phyloP scores from a whole-genome alignment of 2,888 invertebrate genomes.

The Synanthedon formicaeformis region DNA sequence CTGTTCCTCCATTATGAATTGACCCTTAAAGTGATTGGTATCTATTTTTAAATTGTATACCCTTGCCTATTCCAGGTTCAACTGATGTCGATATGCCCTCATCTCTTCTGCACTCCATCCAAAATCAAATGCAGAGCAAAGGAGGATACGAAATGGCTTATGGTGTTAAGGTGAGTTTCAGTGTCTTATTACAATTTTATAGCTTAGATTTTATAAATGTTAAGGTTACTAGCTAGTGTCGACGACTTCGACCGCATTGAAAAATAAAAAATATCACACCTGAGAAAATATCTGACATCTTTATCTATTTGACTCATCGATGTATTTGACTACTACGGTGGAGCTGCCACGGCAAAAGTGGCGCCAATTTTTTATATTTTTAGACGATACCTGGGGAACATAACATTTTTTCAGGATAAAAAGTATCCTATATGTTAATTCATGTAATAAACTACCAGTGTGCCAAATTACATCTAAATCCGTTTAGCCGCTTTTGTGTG shows the following conservation, averaged over 20 bases:
- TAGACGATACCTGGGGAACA: too few relatives aligned
- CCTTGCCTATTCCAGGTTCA: constrained; percentile 71
- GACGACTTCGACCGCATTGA: not conserved
- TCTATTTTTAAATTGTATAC: not conserved
- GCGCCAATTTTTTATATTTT: too few relatives aligned
- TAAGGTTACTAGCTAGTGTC: not conserved
- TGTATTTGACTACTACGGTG: too few relatives aligned
- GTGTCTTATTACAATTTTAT: not conserved
- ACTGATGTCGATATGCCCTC: constrained; percentile 88
- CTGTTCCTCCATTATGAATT: too few relatives aligned
- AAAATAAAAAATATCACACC: not conserved
- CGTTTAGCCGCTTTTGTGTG: too few relatives aligned
- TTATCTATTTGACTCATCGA: too few relatives aligned
- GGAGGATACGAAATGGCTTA: constrained; percentile 88
- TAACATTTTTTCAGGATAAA: too few relatives aligned
- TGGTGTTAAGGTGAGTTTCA: constrained; percentile 67
- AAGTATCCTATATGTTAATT: too few relatives aligned
- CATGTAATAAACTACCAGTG: too few relatives aligned
- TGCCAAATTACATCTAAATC: too few relatives aligned
- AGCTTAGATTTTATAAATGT: not conserved
- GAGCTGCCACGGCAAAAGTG: too few relatives aligned
- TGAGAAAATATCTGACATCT: too few relatives aligned
- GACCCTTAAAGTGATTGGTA: not conserved
- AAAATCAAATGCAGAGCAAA: constrained; percentile 96
- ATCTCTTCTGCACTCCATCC: constrained; percentile 86